Base-by-base conservation (phyloP, 2,113 vertebrate species). In the Tor tambroides region DNA sequence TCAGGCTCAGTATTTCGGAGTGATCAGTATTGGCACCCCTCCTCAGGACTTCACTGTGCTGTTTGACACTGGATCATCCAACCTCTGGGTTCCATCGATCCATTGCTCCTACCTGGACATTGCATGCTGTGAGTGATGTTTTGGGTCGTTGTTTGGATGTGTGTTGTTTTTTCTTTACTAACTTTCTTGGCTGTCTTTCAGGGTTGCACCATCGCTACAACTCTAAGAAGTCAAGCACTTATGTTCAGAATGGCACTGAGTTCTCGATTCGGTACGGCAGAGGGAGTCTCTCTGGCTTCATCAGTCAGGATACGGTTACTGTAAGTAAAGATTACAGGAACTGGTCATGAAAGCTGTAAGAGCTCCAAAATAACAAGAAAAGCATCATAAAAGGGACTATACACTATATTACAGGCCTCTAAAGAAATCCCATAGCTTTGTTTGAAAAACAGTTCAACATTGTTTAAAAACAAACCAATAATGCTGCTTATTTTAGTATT, bases 61-160 rank as follows among this genome's bases (percentile, higher is more conserved):
- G 85, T 97, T 98, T 43, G 97, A 98, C 92, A 97, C 97, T 0
- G 96, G 97, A 49, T 97, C 96, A 28, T 96, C 97, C 86, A 97
- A 97, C 86, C 93, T 98, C 74, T 98, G 97, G 96, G 95, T 98
- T 9, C 97, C 97, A 0, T 97, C 97, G n/a, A 89, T 90, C 14
- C 93, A 92, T 88, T 98, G 97, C 89, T 92, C 89, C 85, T 93
- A 95, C 90, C 59, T 95, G 0, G 94, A 97, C 21, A 0, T 96
- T 8, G 96, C 97, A 51, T 98, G 97, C 94, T 97, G 97, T 98
- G 91, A 96, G 97, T 92, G 30, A 5, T 43, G 35, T 15, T 67
- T 82, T 67, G 4, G 10, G 6, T 21, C n/a, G 23, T 11, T 11
- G 3, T 10, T 30, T 67, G 12, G 15, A 30, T 54, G 1, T 49